Conservation (phyloP, 2,888 invertebrate species). For the Schizaphis graminum region DNA sequence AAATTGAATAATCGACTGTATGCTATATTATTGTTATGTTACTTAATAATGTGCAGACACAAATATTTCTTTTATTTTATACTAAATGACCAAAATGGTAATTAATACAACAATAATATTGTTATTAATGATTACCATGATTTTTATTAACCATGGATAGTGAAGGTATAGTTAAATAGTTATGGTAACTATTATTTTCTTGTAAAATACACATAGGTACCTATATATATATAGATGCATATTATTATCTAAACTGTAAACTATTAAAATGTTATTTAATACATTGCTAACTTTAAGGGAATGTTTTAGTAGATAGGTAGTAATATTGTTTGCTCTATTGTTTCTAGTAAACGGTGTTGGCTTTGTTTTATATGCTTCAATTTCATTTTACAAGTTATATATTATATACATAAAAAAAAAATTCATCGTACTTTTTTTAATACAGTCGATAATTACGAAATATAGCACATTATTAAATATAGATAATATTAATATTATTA, state of each 20-base stretch:
- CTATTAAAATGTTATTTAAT: neutral
- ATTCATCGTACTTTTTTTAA: neutral
- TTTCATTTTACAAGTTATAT: neutral
- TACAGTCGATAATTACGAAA: neutral
- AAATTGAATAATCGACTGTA: neutral
- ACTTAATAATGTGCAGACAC: neutral
- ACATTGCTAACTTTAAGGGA: neutral
- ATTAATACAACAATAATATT: neutral
- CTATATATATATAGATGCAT: neutral
- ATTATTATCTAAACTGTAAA: neutral
- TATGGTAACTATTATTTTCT: neutral
- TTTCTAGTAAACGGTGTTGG: neutral
- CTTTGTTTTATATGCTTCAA: neutral
- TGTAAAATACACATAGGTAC: neutral
- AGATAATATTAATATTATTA: neutral
- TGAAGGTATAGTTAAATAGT: neutral
- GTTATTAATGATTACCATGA: neutral
- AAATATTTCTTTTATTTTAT: neutral
- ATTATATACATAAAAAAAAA: neutral
- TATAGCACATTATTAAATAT: neutral
- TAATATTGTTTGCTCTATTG: neutral
- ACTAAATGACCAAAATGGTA: neutral
- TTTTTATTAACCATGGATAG: neutral
- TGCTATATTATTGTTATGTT: neutral
- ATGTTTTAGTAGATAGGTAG: neutral